A percentile compares a stretch with the other conserved stretches of the same genome.
These are phyloP conservation scores for Carterocephalus palaemon DNA, from an alignment of 2,888 invertebrate genomes.

Conservation along the genomic window DNA sequence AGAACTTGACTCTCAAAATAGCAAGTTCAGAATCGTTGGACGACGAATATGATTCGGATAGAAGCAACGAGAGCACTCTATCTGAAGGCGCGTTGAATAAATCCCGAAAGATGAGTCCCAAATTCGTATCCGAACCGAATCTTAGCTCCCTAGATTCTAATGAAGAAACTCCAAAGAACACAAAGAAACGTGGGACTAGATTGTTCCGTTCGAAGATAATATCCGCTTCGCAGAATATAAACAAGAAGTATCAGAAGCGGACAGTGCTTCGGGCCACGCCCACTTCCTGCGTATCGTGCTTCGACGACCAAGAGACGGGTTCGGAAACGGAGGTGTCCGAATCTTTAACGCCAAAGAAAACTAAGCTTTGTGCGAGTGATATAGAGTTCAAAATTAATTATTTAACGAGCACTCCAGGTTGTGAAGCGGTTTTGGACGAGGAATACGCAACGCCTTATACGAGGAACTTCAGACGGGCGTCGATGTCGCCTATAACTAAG, in stretches of 20 bases:
- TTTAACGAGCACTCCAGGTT: slow-evolving; percentile 69
- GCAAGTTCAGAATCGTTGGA: slow-evolving; percentile 63
- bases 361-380: slow-evolving; percentile 34
- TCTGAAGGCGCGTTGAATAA: slow-evolving; percentile 64
- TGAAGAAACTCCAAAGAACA: slow-evolving; percentile 68
- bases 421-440: slow-evolving; percentile 52
- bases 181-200: slow-evolving; percentile 56
- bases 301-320: slow-evolving; percentile 62
- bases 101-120: slow-evolving; percentile 62
- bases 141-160: slow-evolving; percentile 56
- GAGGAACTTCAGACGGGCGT: slow-evolving; percentile 80
- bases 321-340: slow-evolving; percentile 47
- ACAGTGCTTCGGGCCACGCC: slow-evolving; percentile 52
- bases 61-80: slow-evolving; percentile 67
- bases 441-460: slow-evolving; percentile 64
- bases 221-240: slow-evolving; percentile 51
- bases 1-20: slow-evolving; percentile 68
- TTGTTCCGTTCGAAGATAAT: slow-evolving; percentile 65
- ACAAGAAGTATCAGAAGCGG: slow-evolving; percentile 68
- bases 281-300: slow-evolving; percentile 68
- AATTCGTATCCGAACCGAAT: slow-evolving; percentile 73
- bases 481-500: slow-evolving; percentile 93
- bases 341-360: slow-evolving; percentile 54
- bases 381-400: slow-evolving; percentile 53
- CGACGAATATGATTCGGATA: slow-evolving; percentile 64